phyloP scores from a whole-genome alignment of 2,113 vertebrate species.

The Mobula hypostoma region DNA sequence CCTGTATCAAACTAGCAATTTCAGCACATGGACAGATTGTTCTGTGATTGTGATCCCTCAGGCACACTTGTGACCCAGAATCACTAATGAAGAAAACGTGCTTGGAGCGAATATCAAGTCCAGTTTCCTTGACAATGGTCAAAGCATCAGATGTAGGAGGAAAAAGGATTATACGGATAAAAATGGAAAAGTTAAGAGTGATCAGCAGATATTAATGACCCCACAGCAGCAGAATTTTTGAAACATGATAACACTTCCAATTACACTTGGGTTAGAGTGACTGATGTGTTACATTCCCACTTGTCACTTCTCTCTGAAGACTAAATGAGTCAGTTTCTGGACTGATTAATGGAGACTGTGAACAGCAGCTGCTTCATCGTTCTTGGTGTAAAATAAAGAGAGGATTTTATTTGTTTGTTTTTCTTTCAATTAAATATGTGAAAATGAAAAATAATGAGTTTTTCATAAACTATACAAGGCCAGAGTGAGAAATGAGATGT shows the following conservation, averaged over 20 bases:
- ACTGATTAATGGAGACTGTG: background rate
- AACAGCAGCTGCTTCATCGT: conserved; percentile 7
- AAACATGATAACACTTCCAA: background rate
- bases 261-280: background rate
- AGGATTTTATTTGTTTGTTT: background rate
- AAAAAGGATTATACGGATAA: background rate
- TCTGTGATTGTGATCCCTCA: background rate
- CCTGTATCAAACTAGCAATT: background rate
- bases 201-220: background rate
- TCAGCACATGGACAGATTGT: background rate
- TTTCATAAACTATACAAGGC: background rate
- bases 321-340: background rate
- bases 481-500: background rate
- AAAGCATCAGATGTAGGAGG: background rate
- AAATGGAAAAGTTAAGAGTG: background rate
- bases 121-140: background rate
- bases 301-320: conserved; percentile 22
- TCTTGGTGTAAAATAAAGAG: background rate
- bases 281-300: background rate
- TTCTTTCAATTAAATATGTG: background rate
- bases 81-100: background rate
- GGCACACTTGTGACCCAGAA: background rate
- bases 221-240: background rate
- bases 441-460: background rate
- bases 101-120: background rate